Conservation (phyloP, 2,113 vertebrate species). For the Paramisgurnus dabryanus region DNA sequence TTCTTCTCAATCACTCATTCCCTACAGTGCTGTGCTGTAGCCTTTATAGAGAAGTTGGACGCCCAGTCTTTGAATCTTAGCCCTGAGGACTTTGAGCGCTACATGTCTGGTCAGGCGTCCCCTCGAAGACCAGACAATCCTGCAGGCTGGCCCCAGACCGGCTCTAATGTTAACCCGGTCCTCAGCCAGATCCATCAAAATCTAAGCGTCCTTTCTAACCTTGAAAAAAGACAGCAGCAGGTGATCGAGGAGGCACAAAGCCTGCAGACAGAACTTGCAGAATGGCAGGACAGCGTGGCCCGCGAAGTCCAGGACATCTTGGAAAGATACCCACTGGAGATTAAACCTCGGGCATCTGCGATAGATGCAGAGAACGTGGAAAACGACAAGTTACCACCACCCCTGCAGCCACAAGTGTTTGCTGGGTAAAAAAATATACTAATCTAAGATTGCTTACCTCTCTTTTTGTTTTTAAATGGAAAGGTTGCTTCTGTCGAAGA, state of each 20-base stretch:
- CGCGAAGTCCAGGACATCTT: conserved; percentile 86
- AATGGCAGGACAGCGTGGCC: conserved; percentile 84
- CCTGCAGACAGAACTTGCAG: conserved; percentile 87
- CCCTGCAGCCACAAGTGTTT: conserved; percentile 88
- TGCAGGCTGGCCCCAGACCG: conserved; percentile 65
- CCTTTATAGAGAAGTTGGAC: conserved; percentile 97
- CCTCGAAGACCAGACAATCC: conserved; percentile 79
- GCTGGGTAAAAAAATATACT: conserved; percentile 72
- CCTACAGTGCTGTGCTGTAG: conserved; percentile 90
- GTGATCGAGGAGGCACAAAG: conserved; percentile 82
- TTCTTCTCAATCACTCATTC: not conserved
- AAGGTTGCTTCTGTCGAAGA: not conserved
- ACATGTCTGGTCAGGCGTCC: conserved; percentile 91
- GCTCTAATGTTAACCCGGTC: conserved; percentile 72
- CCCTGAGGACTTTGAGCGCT: conserved; percentile 92
- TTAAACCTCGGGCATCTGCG: conserved; percentile 78
- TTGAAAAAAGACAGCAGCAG: conserved; percentile 84
- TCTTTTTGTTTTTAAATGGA: too few species aligned
- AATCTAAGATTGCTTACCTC: not conserved
- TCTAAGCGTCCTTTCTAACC: conserved; percentile 83
- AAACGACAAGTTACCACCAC: conserved; percentile 87
- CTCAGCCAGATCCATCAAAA: conserved; percentile 87
- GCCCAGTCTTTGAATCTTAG: conserved; percentile 94
- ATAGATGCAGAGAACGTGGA: conserved; percentile 91
- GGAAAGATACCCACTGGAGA: conserved; percentile 87